Evolutionary conservation across 2,888 invertebrate species (phyloP).

Genomic region (Pseudococcus viburni): DNA sequence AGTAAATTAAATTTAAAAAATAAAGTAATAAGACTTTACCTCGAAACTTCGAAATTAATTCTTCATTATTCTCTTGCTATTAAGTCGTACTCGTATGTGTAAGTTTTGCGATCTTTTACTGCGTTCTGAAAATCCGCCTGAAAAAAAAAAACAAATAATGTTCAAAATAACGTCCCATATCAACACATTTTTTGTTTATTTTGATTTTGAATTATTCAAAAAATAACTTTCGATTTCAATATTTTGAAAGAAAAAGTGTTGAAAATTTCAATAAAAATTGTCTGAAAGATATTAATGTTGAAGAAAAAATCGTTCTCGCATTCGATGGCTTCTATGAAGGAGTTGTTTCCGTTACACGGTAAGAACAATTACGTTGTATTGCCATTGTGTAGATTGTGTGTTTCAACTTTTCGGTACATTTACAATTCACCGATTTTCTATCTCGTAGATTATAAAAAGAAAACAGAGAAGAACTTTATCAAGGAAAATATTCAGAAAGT

Average conservation of each 20-base stretch:
- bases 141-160: too few species aligned
- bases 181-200: not conserved
- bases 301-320: not conserved
- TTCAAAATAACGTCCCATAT: not conserved
- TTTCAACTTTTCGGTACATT: not conserved
- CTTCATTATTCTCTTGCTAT: too few species aligned
- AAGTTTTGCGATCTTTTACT: too few species aligned
- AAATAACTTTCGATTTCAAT: not conserved
- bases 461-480: conserved; percentile 61
- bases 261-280: not conserved
- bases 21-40: too few species aligned
- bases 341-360: conserved; percentile 45
- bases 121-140: too few species aligned
- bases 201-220: not conserved
- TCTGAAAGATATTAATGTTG: not conserved
- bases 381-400: not conserved
- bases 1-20: too few species aligned
- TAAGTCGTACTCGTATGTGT: too few species aligned
- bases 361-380: not conserved
- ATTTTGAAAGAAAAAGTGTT: not conserved
- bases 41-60: too few species aligned
- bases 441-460: conserved; percentile 21
- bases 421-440: not conserved
- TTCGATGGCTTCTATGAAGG: conserved; percentile 54
- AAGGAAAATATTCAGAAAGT: conserved; percentile 61